A percentile compares a stretch with the other conserved stretches of the same genome.
Conservation (phyloP, 2,888 invertebrate species). For the Biston betularia region DNA sequence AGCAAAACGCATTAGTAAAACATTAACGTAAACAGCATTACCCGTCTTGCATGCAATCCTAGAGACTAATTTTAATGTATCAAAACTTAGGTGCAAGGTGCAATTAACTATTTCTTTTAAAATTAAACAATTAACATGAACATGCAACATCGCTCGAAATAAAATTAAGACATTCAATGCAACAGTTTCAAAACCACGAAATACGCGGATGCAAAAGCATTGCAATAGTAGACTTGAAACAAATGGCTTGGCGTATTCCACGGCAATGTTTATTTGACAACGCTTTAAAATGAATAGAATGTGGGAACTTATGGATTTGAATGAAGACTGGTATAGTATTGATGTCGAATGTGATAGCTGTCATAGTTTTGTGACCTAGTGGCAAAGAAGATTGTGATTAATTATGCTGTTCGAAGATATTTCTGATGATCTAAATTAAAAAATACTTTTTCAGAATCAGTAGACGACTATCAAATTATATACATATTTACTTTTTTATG, state of each 20-base stretch:
- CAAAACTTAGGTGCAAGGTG: slow-evolving; percentile 2
- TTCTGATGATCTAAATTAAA: not conserved
- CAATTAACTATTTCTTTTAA: slow-evolving; percentile 27
- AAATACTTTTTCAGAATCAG: not conserved
- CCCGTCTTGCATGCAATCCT: slow-evolving; percentile 4
- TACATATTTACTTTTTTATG: no score
- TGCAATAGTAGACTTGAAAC: slow-evolving; percentile 29
- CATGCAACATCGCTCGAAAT: slow-evolving; percentile 28
- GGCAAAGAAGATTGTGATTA: slow-evolving; percentile 19
- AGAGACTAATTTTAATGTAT: slow-evolving; percentile 3
- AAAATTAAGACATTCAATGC: slow-evolving; percentile 28
- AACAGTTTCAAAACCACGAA: slow-evolving; percentile 30
- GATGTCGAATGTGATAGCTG: slow-evolving; percentile 33
- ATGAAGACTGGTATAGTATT: slow-evolving; percentile 22
- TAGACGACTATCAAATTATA: no score
- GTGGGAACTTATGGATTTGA: slow-evolving; percentile 25
- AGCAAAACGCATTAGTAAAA: slow-evolving; percentile 12
- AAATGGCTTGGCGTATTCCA: no score
- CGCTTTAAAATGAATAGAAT: slow-evolving; percentile 25
- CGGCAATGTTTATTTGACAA: slow-evolving; percentile 35
- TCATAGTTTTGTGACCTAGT: slow-evolving; percentile 28
- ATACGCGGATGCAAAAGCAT: slow-evolving; percentile 27
- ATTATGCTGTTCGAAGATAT: not conserved
- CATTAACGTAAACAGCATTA: slow-evolving; percentile 10
- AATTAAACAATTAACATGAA: slow-evolving; percentile 33